A percentile compares a stretch with the other conserved stretches of the same genome.
These are phyloP conservation scores for Acromyrmex heyeri DNA, from an alignment of 1,140 invertebrate genomes.

Conservation along the genomic window DNA sequence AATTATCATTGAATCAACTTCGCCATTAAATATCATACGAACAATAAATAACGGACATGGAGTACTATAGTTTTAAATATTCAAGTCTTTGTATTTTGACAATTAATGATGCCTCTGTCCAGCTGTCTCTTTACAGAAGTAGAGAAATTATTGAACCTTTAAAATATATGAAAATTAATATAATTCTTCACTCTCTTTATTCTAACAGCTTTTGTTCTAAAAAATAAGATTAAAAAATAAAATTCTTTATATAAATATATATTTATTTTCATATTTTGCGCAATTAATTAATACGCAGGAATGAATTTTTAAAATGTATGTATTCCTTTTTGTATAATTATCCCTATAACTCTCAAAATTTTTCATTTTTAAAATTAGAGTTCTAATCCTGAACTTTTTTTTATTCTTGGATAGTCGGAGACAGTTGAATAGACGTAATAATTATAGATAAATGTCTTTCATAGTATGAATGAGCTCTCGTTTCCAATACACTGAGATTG, in stretches of 20 bases:
- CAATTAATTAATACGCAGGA: not conserved
- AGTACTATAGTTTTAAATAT: not conserved
- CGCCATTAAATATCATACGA: not conserved
- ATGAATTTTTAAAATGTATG: not conserved
- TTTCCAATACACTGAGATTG: constrained; percentile 19
- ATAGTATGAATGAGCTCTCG: constrained; percentile 18
- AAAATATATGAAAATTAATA: not conserved
- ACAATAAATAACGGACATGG: not conserved
- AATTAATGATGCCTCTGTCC: constrained; percentile 7
- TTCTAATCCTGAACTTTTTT: not conserved
- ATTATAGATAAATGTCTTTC: constrained; percentile 13
- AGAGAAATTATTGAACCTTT: not conserved
- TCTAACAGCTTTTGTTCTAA: not conserved
- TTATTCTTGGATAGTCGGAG: not conserved
- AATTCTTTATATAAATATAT: not conserved
- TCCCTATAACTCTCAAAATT: not conserved
- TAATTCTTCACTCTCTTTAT: not conserved
- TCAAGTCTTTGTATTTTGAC: not conserved
- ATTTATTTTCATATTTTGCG: not conserved
- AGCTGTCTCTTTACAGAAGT: not conserved
- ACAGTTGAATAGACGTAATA: not conserved
- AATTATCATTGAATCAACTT: not conserved
- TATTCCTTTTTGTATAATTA: not conserved
- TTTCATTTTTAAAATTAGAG: not conserved
- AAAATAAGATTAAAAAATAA: not conserved